These are phyloP conservation scores for Hycleus cichorii DNA, from an alignment of 1,140 invertebrate genomes.

Conservation along the genomic window DNA sequence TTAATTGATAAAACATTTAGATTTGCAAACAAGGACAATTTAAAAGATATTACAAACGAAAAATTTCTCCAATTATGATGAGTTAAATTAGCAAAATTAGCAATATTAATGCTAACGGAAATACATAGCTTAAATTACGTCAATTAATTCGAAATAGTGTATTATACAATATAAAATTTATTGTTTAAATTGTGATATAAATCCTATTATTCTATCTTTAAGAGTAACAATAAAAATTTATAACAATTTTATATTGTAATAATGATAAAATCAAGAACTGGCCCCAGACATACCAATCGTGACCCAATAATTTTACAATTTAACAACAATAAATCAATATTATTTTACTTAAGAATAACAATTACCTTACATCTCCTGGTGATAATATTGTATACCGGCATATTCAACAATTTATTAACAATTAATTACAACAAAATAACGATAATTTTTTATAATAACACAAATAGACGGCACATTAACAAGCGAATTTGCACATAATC, in stretches of 20 bases:
- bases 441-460: neutral
- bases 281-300: neutral
- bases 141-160: no score
- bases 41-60: no score
- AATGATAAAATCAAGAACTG: neutral
- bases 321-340: neutral
- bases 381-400: slow-evolving; percentile 51
- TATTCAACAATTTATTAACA: slow-evolving; percentile 19
- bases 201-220: neutral
- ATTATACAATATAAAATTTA: no score
- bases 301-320: neutral
- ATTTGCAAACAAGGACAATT: slow-evolving; percentile 11
- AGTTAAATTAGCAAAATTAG: no score
- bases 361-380: slow-evolving; percentile 48
- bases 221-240: neutral
- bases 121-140: no score
- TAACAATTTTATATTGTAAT: neutral
- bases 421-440: neutral
- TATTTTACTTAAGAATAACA: neutral
- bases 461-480: neutral
- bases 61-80: no score
- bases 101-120: no score
- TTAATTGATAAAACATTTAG: slow-evolving; percentile 17
- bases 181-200: no score
- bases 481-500: neutral